Conservation (phyloP, 1,140 invertebrate genomes). For the Cydia strobilella region DNA sequence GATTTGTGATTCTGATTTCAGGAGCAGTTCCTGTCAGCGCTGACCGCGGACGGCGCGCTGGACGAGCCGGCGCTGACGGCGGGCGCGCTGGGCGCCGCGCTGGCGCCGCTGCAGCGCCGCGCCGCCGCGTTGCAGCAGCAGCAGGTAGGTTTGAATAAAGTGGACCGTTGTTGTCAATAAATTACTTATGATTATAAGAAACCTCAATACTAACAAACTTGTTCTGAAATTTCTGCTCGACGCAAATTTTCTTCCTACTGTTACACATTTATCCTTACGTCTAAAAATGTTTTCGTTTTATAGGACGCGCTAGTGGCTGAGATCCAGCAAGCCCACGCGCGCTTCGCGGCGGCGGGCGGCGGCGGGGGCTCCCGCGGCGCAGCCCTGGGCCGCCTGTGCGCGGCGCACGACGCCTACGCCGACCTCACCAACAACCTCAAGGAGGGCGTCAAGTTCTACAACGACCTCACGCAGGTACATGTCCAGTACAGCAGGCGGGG, state of each 20-base stretch:
- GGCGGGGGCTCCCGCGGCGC: conserved; percentile 86
- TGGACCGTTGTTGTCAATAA: no score
- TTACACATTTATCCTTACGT: no score
- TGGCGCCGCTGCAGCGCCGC: conserved; percentile 90
- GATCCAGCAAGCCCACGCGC: conserved; percentile 87
- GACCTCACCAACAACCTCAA: conserved; percentile 94
- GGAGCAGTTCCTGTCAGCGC: conserved; percentile 87
- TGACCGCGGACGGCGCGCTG: conserved; percentile 91
- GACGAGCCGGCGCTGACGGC: conserved; percentile 92
- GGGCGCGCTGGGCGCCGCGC: conserved; percentile 88
- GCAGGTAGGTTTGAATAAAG: conserved; percentile 83
- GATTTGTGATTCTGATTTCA: conserved; percentile 77
- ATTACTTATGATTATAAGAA: no score
- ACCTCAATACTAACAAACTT: no score
- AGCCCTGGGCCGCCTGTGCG: conserved; percentile 91
- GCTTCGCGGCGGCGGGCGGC: conserved; percentile 86
- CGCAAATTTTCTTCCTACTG: no score
- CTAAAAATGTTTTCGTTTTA: background rate
- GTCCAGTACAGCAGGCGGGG: no score
- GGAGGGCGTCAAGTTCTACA: conserved; percentile 99
- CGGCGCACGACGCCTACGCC: conserved; percentile 94
- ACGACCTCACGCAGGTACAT: conserved; percentile 96
- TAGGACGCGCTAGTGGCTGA: conserved; percentile 82
- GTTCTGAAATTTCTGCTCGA: no score
- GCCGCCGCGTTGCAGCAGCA: conserved; percentile 85